Evolutionary conservation across 2,888 invertebrate species (phyloP).

Genomic region (Diaprepes abbreviatus): DNA sequence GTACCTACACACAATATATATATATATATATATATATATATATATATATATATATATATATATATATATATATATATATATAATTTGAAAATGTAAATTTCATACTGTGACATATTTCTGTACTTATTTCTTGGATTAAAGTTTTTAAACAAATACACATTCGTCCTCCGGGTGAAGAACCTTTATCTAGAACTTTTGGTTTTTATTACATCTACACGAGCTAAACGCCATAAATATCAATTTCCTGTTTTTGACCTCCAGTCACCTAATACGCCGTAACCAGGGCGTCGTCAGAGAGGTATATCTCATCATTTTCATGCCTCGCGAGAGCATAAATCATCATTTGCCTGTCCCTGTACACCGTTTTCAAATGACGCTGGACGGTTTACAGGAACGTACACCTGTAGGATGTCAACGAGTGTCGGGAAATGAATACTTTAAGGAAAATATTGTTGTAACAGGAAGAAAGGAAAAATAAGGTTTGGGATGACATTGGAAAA

Average conservation of each 20-base stretch:
- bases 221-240: constrained; percentile 3
- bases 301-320: background rate
- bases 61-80: too few species aligned
- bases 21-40: too few species aligned
- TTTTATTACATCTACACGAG: background rate
- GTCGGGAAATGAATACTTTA: background rate
- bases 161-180: background rate
- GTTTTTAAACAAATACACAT: too few species aligned
- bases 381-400: background rate
- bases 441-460: background rate
- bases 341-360: background rate
- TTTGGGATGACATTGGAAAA: too few species aligned
- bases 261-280: constrained; percentile 4
- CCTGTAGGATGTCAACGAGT: background rate
- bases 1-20: too few species aligned
- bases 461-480: too few species aligned
- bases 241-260: background rate
- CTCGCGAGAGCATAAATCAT: constrained; percentile 9
- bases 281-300: background rate
- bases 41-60: too few species aligned
- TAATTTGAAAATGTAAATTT: too few species aligned
- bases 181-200: background rate
- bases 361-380: constrained; percentile 3
- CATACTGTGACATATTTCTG: too few species aligned
- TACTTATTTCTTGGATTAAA: too few species aligned